Conservation (phyloP, 2,113 vertebrate genomes). For the Menura novaehollandiae region DNA sequence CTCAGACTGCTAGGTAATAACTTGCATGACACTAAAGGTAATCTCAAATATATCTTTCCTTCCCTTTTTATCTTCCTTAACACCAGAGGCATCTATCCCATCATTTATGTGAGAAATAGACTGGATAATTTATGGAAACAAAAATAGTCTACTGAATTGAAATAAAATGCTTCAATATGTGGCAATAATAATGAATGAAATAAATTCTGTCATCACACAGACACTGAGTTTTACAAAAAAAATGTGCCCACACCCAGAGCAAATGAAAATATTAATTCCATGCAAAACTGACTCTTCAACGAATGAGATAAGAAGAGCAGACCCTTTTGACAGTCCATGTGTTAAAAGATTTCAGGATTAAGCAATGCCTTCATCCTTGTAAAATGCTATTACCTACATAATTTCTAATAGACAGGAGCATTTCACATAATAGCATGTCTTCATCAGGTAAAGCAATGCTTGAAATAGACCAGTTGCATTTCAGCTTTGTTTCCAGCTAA, state of each 20-base stretch:
- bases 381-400: neutral
- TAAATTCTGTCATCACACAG: slow-evolving; percentile 64
- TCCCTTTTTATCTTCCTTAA: slow-evolving; percentile 37
- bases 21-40: slow-evolving; percentile 53
- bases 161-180: slow-evolving; percentile 49
- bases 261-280: slow-evolving; percentile 55
- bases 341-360: slow-evolving; percentile 10
- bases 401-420: neutral
- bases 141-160: slow-evolving; percentile 54
- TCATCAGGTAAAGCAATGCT: neutral
- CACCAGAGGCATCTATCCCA: slow-evolving; percentile 6
- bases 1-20: slow-evolving; percentile 51
- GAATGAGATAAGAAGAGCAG: neutral
- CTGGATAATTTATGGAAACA: slow-evolving; percentile 67
- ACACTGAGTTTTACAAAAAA: slow-evolving; percentile 39
- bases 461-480: neutral
- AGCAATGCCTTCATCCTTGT: neutral
- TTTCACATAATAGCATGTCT: neutral
- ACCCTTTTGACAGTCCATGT: neutral
- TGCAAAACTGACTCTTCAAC: neutral
- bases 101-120: slow-evolving; percentile 12
- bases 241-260: neutral
- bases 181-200: slow-evolving; percentile 62
- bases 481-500: neutral
- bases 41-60: slow-evolving; percentile 53